Evolutionary conservation across 2,888 invertebrate genomes (phyloP).

Genomic region (Scaptomyza flava): DNA sequence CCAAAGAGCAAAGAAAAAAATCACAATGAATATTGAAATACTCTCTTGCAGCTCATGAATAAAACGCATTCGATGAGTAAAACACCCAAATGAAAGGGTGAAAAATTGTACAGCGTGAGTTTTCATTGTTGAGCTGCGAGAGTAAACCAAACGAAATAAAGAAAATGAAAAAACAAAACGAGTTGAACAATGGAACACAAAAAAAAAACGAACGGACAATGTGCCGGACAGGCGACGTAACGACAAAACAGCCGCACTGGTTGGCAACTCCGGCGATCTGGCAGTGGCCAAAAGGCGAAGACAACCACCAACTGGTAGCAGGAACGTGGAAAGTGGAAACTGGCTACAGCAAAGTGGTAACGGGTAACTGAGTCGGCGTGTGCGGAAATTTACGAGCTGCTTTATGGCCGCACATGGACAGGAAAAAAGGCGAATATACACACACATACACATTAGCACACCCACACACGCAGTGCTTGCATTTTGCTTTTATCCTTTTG

Average conservation of each 20-base stretch:
- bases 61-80: background rate
- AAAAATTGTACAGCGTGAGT: constrained; percentile 49
- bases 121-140: constrained; percentile 52
- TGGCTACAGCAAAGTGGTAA: constrained; percentile 28
- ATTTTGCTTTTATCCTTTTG: constrained; percentile 35
- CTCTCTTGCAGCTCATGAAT: constrained; percentile 8
- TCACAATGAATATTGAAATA: constrained; percentile 2
- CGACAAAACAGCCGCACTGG: constrained; percentile 12
- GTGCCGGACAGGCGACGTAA: constrained; percentile 23
- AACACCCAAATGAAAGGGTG: constrained; percentile 8
- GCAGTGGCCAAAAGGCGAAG: constrained; percentile 43
- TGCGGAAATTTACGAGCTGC: constrained; percentile 72
- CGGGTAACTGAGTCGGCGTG: constrained; percentile 39
- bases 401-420: constrained; percentile 63
- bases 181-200: constrained; percentile 42
- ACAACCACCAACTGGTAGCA: constrained; percentile 39
- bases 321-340: constrained; percentile 35
- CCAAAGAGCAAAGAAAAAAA: background rate
- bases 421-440: constrained; percentile 30
- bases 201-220: constrained; percentile 19
- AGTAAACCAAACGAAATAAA: background rate
- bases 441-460: constrained; percentile 10
- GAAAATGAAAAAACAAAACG: constrained; percentile 18
- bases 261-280: constrained; percentile 49
- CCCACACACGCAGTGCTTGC: background rate